phyloP scores from a whole-genome alignment of 2,888 invertebrate species.

The Linyphia triangularis region DNA sequence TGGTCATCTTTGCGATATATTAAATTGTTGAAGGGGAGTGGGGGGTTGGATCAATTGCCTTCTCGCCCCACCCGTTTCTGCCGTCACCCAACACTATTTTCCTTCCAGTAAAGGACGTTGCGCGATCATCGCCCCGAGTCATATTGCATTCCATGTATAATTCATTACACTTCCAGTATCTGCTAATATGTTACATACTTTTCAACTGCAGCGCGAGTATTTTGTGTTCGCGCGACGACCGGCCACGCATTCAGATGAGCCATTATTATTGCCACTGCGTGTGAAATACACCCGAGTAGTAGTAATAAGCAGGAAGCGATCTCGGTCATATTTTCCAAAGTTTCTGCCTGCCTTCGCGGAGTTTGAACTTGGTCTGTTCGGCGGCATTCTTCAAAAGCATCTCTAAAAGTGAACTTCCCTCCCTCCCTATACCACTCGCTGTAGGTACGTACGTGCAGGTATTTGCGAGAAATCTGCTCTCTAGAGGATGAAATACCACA shows the following conservation, averaged over 20 bases:
- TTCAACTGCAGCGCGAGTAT: neutral
- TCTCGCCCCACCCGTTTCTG: too few relatives aligned
- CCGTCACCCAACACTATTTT: too few relatives aligned
- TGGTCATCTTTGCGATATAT: too few relatives aligned
- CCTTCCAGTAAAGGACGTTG: too few relatives aligned
- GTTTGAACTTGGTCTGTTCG: conserved; percentile 44
- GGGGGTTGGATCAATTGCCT: too few relatives aligned
- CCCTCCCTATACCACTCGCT: conserved; percentile 24
- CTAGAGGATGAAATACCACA: conserved; percentile 60
- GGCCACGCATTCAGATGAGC: conserved; percentile 41
- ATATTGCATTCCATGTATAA: conserved; percentile 22
- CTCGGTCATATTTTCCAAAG: neutral
- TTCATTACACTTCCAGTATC: neutral
- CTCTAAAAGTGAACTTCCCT: conserved; percentile 36
- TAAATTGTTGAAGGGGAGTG: too few relatives aligned
- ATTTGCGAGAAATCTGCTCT: conserved; percentile 64
- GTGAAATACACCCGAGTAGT: neutral
- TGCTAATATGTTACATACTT: conserved; percentile 34
- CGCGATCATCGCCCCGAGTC: conserved; percentile 7
- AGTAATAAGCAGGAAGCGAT: conserved; percentile 27
- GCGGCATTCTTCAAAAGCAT: conserved; percentile 67
- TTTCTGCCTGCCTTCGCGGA: neutral
- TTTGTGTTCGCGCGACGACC: neutral
- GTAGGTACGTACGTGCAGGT: conserved; percentile 52
- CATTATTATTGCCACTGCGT: conserved; percentile 25